Evolutionary conservation across 2,797 vertebrate genomes (phyloP).

Genomic region (Malacoctenus gilli): DNA sequence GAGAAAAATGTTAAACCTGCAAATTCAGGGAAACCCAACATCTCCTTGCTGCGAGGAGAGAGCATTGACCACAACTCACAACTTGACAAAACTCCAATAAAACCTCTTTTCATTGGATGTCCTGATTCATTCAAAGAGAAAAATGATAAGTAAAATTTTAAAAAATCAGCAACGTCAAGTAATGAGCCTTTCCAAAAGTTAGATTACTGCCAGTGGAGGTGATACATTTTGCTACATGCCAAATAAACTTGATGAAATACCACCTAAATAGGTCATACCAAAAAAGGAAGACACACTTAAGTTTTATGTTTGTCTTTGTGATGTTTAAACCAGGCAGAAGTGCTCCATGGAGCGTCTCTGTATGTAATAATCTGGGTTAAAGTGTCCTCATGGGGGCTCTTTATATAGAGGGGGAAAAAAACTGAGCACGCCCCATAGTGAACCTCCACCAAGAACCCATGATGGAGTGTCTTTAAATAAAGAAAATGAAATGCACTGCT

Average conservation of each 20-base stretch:
- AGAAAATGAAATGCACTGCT: not conserved
- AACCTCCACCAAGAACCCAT: not conserved
- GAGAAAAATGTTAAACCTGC: too few species aligned
- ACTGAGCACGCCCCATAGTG: not conserved
- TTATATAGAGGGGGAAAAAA: slow-evolving; percentile 4
- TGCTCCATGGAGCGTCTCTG: not conserved
- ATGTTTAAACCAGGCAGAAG: not conserved
- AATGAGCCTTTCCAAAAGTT: too few species aligned
- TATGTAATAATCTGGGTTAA: not conserved
- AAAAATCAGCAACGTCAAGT: too few species aligned
- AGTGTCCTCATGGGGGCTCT: not conserved
- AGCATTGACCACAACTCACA: too few species aligned
- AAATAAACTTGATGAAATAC: not conserved
- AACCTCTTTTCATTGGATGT: too few species aligned
- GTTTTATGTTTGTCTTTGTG: not conserved
- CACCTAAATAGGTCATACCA: not conserved
- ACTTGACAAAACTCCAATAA: too few species aligned
- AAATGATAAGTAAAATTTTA: too few species aligned
- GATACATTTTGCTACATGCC: not conserved
- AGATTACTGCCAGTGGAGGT: too few species aligned
- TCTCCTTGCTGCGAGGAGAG: too few species aligned
- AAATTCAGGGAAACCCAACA: too few species aligned
- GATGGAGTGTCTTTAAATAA: not conserved
- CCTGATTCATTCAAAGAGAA: too few species aligned
- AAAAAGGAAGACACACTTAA: not conserved